Evolutionary conservation across 2,888 invertebrate species (phyloP), one percentile per base, ranked within the genome.

Genomic region (Eilema depressum): DNA sequence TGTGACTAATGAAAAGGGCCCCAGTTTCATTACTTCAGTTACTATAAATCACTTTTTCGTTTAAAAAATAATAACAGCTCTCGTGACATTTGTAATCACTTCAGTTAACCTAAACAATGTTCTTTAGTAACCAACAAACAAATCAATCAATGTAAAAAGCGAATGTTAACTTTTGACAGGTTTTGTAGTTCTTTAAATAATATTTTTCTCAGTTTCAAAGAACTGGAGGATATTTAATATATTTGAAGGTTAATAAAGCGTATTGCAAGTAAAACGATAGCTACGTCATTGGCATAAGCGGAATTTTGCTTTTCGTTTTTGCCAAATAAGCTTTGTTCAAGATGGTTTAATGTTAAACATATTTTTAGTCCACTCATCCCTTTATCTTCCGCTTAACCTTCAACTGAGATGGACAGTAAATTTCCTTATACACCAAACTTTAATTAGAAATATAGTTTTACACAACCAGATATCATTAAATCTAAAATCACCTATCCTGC

Each of bases 141-240:
- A 89, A 91, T 90, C 88, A 87, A 76, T 85, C 79, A 75, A 76
- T 75, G 75, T 71, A 78, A 83, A 86, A 83, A 82, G 79, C 83
- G 74, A 79, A 85, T 83, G 75, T 79, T 80, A 75, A 77, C 68
- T 78, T 77, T 73, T 73, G 69, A 69, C 69, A 78, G 80, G 82
- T 83, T 84, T 79, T 82, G 79, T 83, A 88, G 47, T 8, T 47
- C 47, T 53, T 53, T 53, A 53, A n/a, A 85, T 77, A 83, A 80
- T 75, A 63, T 61, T 64, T 47, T 47, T 63, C 70, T 69, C 76
- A 62, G 66, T 62, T 74, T 70, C 41, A 64, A 25, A 71, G 65
- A 30, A 64, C 70, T 61, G 14, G n/a, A 33, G 26, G 17, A 60
- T 71, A 76, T 71, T 74, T 62, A 71, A 69, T 56, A 63, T 73